These are phyloP conservation scores for Neodiprion pinetum DNA, from an alignment of 1,140 invertebrate species.

Conservation along the genomic window DNA sequence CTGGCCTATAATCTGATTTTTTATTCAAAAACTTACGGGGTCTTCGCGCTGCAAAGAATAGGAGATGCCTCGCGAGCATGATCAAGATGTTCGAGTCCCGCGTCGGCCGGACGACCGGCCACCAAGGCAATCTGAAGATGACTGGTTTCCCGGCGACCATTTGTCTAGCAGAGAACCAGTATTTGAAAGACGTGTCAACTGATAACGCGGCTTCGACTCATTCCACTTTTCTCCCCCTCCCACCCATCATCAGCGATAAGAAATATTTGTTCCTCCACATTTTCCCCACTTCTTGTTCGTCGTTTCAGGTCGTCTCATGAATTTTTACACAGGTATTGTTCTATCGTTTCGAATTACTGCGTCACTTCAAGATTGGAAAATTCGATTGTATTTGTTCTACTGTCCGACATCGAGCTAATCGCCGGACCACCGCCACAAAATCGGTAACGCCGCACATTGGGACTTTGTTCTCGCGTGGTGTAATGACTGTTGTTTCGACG, in stretches of 20 bases:
- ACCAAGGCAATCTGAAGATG: conserved; percentile 13
- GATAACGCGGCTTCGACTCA: background rate
- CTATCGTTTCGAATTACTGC: too few species aligned
- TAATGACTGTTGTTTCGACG: background rate
- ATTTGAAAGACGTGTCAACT: background rate
- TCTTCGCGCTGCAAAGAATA: conserved; percentile 54
- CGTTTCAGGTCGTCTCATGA: too few species aligned
- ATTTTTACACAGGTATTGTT: too few species aligned
- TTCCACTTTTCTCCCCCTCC: too few species aligned
- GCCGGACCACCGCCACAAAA: too few species aligned
- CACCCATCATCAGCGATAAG: too few species aligned
- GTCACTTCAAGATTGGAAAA: too few species aligned
- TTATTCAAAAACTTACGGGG: conserved; percentile 47
- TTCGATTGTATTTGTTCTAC: too few species aligned
- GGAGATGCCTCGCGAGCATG: conserved; percentile 57
- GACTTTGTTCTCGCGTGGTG: background rate
- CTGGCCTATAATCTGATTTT: background rate
- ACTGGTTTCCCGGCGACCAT: conserved; percentile 43
- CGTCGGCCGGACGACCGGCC: conserved; percentile 17
- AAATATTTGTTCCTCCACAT: too few species aligned
- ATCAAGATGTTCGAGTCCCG: conserved; percentile 17
- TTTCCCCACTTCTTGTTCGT: too few species aligned
- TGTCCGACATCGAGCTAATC: too few species aligned
- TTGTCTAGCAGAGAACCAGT: conserved; percentile 43
- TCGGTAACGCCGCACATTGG: background rate